Percentiles rank a stretch among this genome's conserved stretches.
phyloP scores from a whole-genome alignment of 2,888 invertebrate species.

The Drosophila peninsularis region DNA sequence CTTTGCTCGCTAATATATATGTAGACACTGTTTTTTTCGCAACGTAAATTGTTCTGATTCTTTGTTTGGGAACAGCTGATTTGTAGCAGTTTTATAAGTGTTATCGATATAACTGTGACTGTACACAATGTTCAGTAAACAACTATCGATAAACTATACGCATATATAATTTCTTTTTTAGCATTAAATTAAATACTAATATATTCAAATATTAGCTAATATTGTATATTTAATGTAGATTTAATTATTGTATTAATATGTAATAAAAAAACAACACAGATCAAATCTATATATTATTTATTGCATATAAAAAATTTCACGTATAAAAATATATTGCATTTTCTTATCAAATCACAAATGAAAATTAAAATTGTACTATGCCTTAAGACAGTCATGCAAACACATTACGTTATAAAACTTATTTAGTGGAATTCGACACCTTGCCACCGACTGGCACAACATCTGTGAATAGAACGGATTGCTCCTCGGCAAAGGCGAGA shows the following conservation, averaged over 20 bases:
- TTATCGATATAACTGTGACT: constrained; percentile 43
- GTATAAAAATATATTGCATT: constrained; percentile 23
- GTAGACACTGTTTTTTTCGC: constrained; percentile 41
- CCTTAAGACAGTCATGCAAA: constrained; percentile 7
- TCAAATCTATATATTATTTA: neutral
- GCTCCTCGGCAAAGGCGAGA: constrained; percentile 85
- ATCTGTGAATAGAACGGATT: constrained; percentile 73
- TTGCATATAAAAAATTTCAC: neutral
- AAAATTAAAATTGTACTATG: neutral
- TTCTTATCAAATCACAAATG: neutral
- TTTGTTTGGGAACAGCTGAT: constrained; percentile 59
- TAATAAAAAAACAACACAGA: neutral
- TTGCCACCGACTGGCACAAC: constrained; percentile 56
- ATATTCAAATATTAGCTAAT: neutral
- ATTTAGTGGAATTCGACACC: neutral
- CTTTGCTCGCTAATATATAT: constrained; percentile 36
- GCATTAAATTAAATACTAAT: neutral
- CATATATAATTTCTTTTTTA: neutral
- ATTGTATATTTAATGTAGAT: too few species aligned
- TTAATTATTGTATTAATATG: too few species aligned
- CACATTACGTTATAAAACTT: neutral
- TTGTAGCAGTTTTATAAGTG: constrained; percentile 17
- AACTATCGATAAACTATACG: constrained; percentile 22
- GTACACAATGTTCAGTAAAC: constrained; percentile 14
- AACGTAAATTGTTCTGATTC: constrained; percentile 50